These are phyloP conservation scores for Physocephala rufipes DNA, from an alignment of 2,888 invertebrate species.

Conservation along the genomic window DNA sequence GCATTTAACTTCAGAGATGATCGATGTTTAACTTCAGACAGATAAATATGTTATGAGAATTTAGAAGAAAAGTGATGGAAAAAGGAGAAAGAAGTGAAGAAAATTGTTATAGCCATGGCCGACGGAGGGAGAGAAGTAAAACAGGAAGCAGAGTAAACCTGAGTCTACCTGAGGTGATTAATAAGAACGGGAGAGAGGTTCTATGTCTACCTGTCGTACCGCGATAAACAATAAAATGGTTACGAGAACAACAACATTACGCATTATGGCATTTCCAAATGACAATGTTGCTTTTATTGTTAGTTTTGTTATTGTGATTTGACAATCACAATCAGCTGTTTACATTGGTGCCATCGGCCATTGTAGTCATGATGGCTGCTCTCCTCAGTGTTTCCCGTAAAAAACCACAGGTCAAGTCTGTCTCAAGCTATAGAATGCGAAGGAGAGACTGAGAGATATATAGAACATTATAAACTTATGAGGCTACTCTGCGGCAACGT, in stretches of 20 bases:
- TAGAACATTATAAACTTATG: background rate
- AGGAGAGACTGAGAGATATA: too few species aligned
- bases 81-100: background rate
- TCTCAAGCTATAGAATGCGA: background rate
- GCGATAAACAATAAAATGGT: background rate
- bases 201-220: conserved; percentile 3
- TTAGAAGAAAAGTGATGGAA: too few species aligned
- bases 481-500: background rate
- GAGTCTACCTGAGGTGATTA: background rate
- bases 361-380: conserved; percentile 40
- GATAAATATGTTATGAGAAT: background rate
- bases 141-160: conserved; percentile 29
- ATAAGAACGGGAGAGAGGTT: background rate
- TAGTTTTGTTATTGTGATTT: background rate
- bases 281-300: conserved; percentile 35
- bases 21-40: conserved; percentile 11
- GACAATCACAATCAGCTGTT: conserved; percentile 25
- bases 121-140: conserved; percentile 14
- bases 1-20: background rate
- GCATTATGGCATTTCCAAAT: background rate
- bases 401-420: conserved; percentile 8
- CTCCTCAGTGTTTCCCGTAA: background rate
- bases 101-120: conserved; percentile 22
- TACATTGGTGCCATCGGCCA: background rate
- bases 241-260: background rate